phyloP scores from a whole-genome alignment of 53 echinoderm and acorn worm genomes.

The Temnopleurus reevesii region DNA sequence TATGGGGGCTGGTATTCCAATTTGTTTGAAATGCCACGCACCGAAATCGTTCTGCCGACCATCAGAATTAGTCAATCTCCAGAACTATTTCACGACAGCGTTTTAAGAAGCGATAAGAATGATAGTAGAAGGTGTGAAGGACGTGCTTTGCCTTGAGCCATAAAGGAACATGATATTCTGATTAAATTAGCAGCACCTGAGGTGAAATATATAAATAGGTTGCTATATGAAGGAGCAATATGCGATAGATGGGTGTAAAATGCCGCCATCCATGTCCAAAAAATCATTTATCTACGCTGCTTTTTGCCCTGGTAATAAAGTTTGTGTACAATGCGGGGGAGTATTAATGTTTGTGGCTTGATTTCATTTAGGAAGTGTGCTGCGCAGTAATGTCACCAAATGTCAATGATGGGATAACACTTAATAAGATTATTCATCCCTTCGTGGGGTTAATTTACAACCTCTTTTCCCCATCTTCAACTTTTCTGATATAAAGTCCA shows the following conservation, averaged over 20 bases:
- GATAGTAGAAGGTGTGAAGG: not conserved
- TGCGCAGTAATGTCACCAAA: not conserved
- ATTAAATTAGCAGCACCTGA: not conserved
- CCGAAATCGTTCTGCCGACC: not conserved
- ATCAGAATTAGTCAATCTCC: not conserved
- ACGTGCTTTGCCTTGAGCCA: not conserved
- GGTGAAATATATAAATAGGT: not conserved
- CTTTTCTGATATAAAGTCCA: too few species aligned
- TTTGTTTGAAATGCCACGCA: constrained; percentile 1
- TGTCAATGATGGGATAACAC: constrained; percentile 28
- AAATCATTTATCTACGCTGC: not conserved
- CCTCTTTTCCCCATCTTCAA: too few species aligned
- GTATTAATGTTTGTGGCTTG: constrained; percentile 13
- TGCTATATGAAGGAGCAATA: not conserved
- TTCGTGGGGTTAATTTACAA: too few species aligned
- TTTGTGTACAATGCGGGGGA: constrained; percentile 6
- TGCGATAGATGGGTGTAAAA: not conserved
- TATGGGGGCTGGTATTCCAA: not conserved
- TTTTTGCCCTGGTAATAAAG: not conserved
- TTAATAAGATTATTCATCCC: too few species aligned
- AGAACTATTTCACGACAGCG: too few species aligned
- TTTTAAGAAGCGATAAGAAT: not conserved
- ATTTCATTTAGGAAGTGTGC: constrained; percentile 30
- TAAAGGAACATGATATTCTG: not conserved
- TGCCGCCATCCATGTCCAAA: not conserved